Percentiles rank a stretch among this genome's conserved stretches.
phyloP scores from a whole-genome alignment of 2,888 invertebrate genomes.

The Steromphala cineraria region DNA sequence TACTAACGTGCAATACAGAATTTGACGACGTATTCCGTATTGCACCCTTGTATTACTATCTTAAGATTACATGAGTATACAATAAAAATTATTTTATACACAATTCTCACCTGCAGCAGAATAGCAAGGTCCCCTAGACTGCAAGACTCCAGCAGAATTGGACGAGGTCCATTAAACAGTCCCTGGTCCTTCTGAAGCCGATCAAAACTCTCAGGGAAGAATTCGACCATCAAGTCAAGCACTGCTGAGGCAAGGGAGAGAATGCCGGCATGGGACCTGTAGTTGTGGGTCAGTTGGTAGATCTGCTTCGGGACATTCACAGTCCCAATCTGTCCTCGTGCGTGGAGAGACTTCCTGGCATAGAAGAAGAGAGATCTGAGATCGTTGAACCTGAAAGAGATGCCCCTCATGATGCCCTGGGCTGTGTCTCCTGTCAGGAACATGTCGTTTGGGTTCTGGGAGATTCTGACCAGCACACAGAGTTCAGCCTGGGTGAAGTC shows the following conservation, averaged over 20 bases:
- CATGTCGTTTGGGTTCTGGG: conserved; percentile 67
- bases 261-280: conserved; percentile 69
- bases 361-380: conserved; percentile 64
- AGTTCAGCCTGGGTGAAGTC: conserved; percentile 71
- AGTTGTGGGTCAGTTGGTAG: conserved; percentile 64
- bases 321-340: conserved; percentile 28
- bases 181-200: conserved; percentile 66
- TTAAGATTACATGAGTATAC: no score
- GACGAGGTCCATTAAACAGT: conserved; percentile 64
- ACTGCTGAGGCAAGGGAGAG: conserved; percentile 64
- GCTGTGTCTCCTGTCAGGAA: conserved; percentile 71
- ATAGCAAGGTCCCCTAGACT: conserved; percentile 48
- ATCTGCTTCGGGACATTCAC: conserved; percentile 22
- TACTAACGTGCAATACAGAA: no score
- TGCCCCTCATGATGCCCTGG: conserved; percentile 71
- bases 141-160: conserved; percentile 66
- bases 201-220: conserved; percentile 71
- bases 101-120: conserved; percentile 30
- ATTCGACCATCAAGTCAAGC: conserved; percentile 63
- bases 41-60: no score
- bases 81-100: no score
- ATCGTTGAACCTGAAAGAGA: conserved; percentile 68
- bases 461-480: conserved; percentile 58
- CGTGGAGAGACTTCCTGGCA: conserved; percentile 54
- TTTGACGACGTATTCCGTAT: no score